Percentiles rank a stretch among this genome's conserved stretches.
phyloP scores from a whole-genome alignment of 2,797 vertebrate species.

The Smutsia temminckii region DNA sequence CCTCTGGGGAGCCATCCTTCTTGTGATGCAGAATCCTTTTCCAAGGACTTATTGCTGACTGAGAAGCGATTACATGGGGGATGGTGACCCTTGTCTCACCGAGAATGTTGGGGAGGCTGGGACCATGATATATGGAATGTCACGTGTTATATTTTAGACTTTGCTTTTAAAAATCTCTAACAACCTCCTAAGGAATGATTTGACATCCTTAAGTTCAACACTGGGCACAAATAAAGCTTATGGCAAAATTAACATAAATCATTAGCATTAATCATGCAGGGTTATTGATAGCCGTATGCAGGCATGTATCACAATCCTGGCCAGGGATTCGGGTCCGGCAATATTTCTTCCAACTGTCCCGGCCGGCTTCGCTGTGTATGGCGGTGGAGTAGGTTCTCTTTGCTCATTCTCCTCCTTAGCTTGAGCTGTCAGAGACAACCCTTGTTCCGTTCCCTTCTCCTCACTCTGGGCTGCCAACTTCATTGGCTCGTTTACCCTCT shows the following conservation, averaged over 20 bases:
- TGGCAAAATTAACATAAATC: slow-evolving; percentile 89
- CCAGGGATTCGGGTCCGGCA: slow-evolving; percentile 75
- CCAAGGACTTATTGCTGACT: not conserved
- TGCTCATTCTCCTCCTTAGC: slow-evolving; percentile 82
- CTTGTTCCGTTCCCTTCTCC: slow-evolving; percentile 58
- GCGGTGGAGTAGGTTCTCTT: slow-evolving; percentile 76
- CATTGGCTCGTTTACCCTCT: not conserved
- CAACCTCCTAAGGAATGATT: slow-evolving; percentile 81
- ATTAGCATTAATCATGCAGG: slow-evolving; percentile 86
- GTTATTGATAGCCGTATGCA: slow-evolving; percentile 85
- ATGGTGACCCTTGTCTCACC: slow-evolving; percentile 62
- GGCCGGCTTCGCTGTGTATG: slow-evolving; percentile 79
- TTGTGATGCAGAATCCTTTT: not conserved
- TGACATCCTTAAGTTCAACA: slow-evolving; percentile 85
- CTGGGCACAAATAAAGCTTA: slow-evolving; percentile 87
- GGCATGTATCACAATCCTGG: slow-evolving; percentile 80
- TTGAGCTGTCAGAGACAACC: slow-evolving; percentile 80
- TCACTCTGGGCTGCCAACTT: slow-evolving; percentile 49
- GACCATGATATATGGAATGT: slow-evolving; percentile 81
- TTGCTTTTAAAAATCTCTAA: slow-evolving; percentile 83
- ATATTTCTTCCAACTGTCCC: slow-evolving; percentile 84
- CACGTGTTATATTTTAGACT: slow-evolving; percentile 82
- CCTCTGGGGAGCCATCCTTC: not conserved
- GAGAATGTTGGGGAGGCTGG: slow-evolving; percentile 68
- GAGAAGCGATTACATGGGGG: slow-evolving; percentile 21